Evolutionary conservation across 2,113 vertebrate genomes (phyloP).

Genomic region (Arvicanthis niloticus): DNA sequence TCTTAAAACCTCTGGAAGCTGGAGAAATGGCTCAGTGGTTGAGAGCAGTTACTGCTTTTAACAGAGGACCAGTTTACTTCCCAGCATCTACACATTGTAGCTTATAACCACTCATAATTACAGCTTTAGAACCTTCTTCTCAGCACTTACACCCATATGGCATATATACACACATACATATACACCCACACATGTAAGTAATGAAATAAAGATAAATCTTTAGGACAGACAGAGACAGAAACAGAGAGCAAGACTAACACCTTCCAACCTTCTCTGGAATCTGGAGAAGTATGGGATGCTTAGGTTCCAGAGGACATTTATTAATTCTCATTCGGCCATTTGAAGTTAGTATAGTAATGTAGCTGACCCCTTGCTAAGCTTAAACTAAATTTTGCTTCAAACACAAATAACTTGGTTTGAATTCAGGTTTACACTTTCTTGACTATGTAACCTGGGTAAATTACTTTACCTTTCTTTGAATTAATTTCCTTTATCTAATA

Average conservation of each 20-base stretch:
- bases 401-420: slow-evolving; percentile 9
- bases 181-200: not conserved
- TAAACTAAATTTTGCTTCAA: slow-evolving; percentile 61
- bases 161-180: not conserved
- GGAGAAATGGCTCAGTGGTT: not conserved
- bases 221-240: not conserved
- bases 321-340: slow-evolving; percentile 25
- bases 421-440: slow-evolving; percentile 19
- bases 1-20: not conserved
- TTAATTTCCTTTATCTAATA: slow-evolving; percentile 44
- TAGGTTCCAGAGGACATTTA: not conserved
- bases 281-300: not conserved
- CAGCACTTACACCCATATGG: not conserved
- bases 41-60: not conserved
- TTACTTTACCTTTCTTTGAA: slow-evolving; percentile 61
- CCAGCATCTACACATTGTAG: not conserved
- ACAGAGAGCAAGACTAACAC: not conserved
- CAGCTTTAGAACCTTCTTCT: not conserved
- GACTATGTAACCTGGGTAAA: not conserved
- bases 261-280: not conserved
- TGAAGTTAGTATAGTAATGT: not conserved
- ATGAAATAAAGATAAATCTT: not conserved
- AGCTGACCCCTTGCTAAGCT: slow-evolving; percentile 6
- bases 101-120: not conserved
- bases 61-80: not conserved